Evolutionary conservation across 1,140 invertebrate genomes (phyloP), one percentile per base, ranked within the genome.

Genomic region (Apis dorsata): DNA sequence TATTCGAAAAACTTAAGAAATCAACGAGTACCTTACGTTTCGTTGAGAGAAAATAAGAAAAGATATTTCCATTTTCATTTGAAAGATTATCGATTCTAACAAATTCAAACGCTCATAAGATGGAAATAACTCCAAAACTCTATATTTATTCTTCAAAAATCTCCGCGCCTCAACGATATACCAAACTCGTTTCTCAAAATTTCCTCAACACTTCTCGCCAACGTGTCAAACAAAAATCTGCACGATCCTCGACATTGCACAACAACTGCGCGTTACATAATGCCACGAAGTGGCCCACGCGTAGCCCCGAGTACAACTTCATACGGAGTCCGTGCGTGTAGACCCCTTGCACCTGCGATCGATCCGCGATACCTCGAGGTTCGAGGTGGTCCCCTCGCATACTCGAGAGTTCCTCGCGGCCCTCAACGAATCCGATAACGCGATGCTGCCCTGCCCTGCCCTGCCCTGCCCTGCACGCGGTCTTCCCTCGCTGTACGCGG

Each of bases 381-480:
- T n/a, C 65, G 63, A 70, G 86, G 85, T 86, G 86, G 85, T 84
- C 86, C 65, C 19, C 65, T 62, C 71, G 59, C 34, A 66, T 70
- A 59, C 34, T 34, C 60, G 69, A n/a, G 59, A 68, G 21, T 57
- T 34, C 79, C 34, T 17, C 66, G 57, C 71, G 65, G 76, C 53
- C 51, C 57, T 59, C 49, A 7, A 49, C 72, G 57, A 63, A 60
- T 57, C 51, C 85, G 84, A 82, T 82, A 86, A 72, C 76, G 63
- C 79, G 79, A 59, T 53, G 65, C n/a, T 44, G 34, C 57, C 63
- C 60, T 77, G 59, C 24, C 34, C 15, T 34, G 85, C 85, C 62
- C 34, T 44, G 34, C 34, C 34, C 34, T 44, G 34, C 55, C 68
- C 15, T 24, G 85, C 85, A 68, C 55, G 72, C 73, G 63, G 71